A percentile compares a stretch with the other conserved stretches of the same genome.
phyloP scores from a whole-genome alignment of 92 coral and sea anemone species.

The Galaxea fascicularis region DNA sequence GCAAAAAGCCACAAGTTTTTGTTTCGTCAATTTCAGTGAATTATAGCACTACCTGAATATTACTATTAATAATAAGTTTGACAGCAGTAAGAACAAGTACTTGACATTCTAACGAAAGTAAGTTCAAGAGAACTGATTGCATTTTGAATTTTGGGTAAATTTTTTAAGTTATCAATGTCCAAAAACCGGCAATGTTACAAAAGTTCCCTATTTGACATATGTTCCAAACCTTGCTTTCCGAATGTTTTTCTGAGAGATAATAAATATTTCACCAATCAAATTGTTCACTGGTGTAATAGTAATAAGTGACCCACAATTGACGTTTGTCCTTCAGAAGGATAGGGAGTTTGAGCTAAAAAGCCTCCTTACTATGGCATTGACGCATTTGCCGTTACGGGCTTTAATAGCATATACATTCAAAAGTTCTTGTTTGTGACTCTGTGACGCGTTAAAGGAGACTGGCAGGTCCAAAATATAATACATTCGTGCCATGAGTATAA shows the following conservation, averaged over 20 bases:
- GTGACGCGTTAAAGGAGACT: no score
- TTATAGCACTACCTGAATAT: not conserved
- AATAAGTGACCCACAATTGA: not conserved
- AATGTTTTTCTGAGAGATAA: not conserved
- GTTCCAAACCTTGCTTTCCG: not conserved
- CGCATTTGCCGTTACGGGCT: no score
- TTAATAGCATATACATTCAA: no score
- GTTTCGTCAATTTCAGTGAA: not conserved
- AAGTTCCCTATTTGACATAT: not conserved
- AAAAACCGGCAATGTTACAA: not conserved
- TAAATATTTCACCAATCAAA: not conserved
- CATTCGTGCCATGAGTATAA: no score
- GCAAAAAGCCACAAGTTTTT: no score
- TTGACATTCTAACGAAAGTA: slow-evolving; percentile 15
- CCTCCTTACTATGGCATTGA: no score
- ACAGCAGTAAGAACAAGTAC: not conserved
- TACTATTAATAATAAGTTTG: no score
- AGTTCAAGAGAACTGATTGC: not conserved
- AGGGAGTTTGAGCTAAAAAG: not conserved
- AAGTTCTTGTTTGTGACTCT: no score
- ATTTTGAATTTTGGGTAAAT: not conserved
- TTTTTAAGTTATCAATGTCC: not conserved
- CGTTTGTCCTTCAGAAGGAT: not conserved
- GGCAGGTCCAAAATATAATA: no score
- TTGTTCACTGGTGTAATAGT: not conserved